Evolutionary conservation across 2,888 invertebrate genomes (phyloP).

Genomic region (Drosophila kambysellisi): DNA sequence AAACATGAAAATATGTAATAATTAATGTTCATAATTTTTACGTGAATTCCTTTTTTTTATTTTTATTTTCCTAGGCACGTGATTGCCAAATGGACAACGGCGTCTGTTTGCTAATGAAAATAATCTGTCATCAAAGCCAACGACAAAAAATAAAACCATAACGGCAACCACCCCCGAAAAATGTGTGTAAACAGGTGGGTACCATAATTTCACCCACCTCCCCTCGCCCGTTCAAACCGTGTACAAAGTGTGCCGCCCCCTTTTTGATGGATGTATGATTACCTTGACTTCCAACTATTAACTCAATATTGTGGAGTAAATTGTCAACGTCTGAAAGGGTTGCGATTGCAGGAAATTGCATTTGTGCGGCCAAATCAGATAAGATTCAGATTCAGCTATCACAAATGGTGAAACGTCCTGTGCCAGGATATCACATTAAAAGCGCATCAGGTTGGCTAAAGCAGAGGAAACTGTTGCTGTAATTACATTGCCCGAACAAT

Average conservation of each 20-base stretch:
- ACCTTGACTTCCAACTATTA: conserved; percentile 79
- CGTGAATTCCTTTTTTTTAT: not conserved
- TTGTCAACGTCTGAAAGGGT: conserved; percentile 62
- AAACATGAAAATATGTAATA: conserved; percentile 72
- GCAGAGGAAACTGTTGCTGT: conserved; percentile 70
- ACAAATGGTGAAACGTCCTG: conserved; percentile 20
- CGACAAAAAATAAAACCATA: not conserved
- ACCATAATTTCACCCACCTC: conserved; percentile 13
- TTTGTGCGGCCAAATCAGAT: conserved; percentile 77
- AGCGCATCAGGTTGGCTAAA: conserved; percentile 64
- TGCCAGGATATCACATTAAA: conserved; percentile 76
- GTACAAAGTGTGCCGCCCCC: conserved; percentile 12
- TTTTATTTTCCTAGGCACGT: conserved; percentile 20
- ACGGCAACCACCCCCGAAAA: conserved; percentile 27
- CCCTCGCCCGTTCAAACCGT: not conserved
- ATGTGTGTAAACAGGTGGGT: conserved; percentile 71
- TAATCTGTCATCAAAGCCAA: conserved; percentile 83
- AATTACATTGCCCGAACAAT: conserved; percentile 67
- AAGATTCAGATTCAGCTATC: conserved; percentile 48
- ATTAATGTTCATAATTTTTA: conserved; percentile 72
- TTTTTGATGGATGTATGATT: conserved; percentile 31
- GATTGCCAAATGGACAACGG: conserved; percentile 55
- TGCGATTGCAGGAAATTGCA: conserved; percentile 80
- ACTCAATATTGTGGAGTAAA: conserved; percentile 73
- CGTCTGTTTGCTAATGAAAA: conserved; percentile 77